Conservation (phyloP, 2,888 invertebrate genomes). For the Drosophila suboccidentalis region DNA sequence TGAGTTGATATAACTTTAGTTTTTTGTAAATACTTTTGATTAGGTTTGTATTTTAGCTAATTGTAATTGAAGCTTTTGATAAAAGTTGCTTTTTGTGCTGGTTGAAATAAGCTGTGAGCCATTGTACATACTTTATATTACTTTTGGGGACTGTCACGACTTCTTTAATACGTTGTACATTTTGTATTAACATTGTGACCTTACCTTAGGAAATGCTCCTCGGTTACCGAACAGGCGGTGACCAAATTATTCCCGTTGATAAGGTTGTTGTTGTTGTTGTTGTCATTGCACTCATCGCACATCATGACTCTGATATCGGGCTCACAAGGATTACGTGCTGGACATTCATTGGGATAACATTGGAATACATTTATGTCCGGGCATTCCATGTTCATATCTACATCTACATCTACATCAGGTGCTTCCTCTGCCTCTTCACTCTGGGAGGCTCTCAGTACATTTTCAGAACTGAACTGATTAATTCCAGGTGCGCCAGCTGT, state of each 20-base stretch:
- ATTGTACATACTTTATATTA: no score
- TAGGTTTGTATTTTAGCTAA: no score
- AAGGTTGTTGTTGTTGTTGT: background rate
- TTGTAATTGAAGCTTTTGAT: no score
- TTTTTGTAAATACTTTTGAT: no score
- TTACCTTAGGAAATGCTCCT: constrained; percentile 63
- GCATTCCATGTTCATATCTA: background rate
- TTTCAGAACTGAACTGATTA: background rate
- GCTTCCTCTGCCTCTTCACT: background rate
- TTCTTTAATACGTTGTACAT: no score
- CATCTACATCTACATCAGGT: background rate
- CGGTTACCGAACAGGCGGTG: constrained; percentile 60
- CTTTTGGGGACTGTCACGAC: no score
- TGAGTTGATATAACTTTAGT: no score
- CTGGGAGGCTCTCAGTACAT: background rate
- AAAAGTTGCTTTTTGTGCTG: no score
- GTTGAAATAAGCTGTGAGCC: no score
- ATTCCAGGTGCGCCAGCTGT: background rate
- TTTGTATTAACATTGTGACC: no score
- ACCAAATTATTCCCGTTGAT: constrained; percentile 13
- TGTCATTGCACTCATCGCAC: constrained; percentile 7
- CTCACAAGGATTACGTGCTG: constrained; percentile 8
- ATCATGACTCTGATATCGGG: no score
- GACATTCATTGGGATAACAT: constrained; percentile 33
- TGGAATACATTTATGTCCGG: constrained; percentile 14